Evolutionary conservation across 1,140 invertebrate species (phyloP), one percentile per base, ranked within the genome.

Genomic region (Nomia melanderi): DNA sequence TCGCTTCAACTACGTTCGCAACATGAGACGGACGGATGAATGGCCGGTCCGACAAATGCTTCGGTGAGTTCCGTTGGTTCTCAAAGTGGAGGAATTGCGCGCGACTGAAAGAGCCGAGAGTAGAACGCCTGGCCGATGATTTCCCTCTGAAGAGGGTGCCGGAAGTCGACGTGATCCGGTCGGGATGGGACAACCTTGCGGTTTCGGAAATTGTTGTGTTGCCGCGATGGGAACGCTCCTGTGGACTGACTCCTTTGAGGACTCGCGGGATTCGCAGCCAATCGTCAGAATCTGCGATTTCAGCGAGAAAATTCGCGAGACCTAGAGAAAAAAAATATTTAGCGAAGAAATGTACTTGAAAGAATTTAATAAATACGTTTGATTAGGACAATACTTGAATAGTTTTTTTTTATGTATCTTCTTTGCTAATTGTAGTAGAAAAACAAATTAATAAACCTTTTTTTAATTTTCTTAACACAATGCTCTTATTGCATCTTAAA

Each of bases 11-110:
- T 29, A n/a, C 54, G 60, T 66, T 60, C 62, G 66, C 54, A 72
- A 54, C 60, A 50, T 11, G 39, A 39, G 75, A 67, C 75, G 50
- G 31, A 50, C 69, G 67, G 69, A 84, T 83, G 82, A 84, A 83
- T 84, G 82, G 82, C 80, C 74, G 67, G 57, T 70, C 50, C 70
- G 69, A 76, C 77, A 72, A 83, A 83, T 69, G 77, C 59, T 59
- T n/a, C n/a, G 71, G 77, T 36, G 59, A 53, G 64, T 41, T 66
- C 65, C 65, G 70, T 76, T 66, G 76, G 56, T 41, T 73, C 71
- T 57, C 69, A 78, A 72, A 82, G 59, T 62, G 60, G 62, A 64
- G 53, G 64, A 82, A 75, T 33, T 56, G 50, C 39, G 60, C 25
- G 31, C 44, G 36, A 31, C 39, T 71, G 27, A 72, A 77, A 81